Base-by-base conservation (phyloP, 2,797 vertebrate genomes). In the Pangasius djambal region DNA sequence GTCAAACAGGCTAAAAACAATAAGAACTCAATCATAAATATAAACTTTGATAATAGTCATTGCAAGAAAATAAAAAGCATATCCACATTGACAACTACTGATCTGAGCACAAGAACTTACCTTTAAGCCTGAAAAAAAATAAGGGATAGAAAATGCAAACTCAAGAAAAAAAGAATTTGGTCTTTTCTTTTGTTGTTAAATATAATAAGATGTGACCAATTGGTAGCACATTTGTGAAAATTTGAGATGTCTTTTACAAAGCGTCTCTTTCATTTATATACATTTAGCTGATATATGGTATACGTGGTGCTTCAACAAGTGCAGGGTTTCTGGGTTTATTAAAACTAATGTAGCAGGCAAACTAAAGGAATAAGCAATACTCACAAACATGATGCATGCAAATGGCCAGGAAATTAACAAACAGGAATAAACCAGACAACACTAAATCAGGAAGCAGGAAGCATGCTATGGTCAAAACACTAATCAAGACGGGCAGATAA, bases 371-470 rank as follows among this genome's bases (percentile, higher is more conserved):
- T 81, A 37, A 12, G 16, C 18, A 59, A 55, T 55, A 9, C 28
- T 59, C 16, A 12, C 8, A 81, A 81, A 81, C 31, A 37, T 12
- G 52, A 22, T 34, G 31, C 20, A 61, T 1, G 79, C 52, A 59
- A 59, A 59, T 37, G 55, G 31, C 40, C 55, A 22, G 55, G 34
- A 82, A 61, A 61, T 40, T 2, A 82, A 20, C 55, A 37, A 82
- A 57, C 16, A 57, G 55, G 52, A 81, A 81, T 28, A 37, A 59
- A 57, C 55, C n/a, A 81, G 78, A 20, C 77, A 44, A 12, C 40
- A 77, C 4, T n/a, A 77, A 28, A 78, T 78, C 25, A 59, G 31
- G 34, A 82, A 81, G 78, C 52, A 59, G 78, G 78, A 81, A 59
- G 31, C 55, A 10, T 31, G 7, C 7, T 22, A 59, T 1, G 52